A percentile compares a stretch with the other conserved stretches of the same genome.
Conservation (phyloP, 1,140 invertebrate species). For the Bicyclus anynana region DNA sequence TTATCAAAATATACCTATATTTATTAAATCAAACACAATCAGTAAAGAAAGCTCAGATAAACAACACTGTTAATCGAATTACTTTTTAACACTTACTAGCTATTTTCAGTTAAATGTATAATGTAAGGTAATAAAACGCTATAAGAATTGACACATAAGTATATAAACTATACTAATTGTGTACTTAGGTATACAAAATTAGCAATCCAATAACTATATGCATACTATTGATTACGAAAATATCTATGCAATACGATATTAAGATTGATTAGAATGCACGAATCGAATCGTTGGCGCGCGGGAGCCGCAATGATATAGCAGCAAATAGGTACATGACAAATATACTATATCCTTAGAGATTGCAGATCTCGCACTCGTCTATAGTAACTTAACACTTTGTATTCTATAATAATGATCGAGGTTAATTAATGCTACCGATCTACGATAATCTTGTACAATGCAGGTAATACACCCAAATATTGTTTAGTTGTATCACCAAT, state of each 20-base stretch:
- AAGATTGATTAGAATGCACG: constrained; percentile 43
- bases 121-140: constrained; percentile 70
- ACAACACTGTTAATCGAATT: constrained; percentile 54
- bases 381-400: too few relatives aligned
- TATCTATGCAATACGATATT: constrained; percentile 62
- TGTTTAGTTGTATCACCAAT: too few relatives aligned
- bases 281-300: constrained; percentile 21
- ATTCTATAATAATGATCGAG: too few relatives aligned
- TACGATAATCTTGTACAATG: too few relatives aligned
- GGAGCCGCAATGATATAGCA: constrained; percentile 2
- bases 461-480: too few relatives aligned
- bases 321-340: neutral
- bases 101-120: constrained; percentile 57
- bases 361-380: too few relatives aligned
- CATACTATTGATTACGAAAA: constrained; percentile 75
- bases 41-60: constrained; percentile 48
- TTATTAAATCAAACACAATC: constrained; percentile 33
- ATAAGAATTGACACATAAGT: constrained; percentile 79
- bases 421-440: too few relatives aligned
- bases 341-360: too few relatives aligned
- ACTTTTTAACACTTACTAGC: constrained; percentile 73
- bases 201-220: constrained; percentile 73
- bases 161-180: constrained; percentile 78
- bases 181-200: constrained; percentile 72
- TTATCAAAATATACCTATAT: constrained; percentile 11